These are phyloP conservation scores for Mya arenaria DNA, from an alignment of 1,140 invertebrate genomes.

Conservation along the genomic window DNA sequence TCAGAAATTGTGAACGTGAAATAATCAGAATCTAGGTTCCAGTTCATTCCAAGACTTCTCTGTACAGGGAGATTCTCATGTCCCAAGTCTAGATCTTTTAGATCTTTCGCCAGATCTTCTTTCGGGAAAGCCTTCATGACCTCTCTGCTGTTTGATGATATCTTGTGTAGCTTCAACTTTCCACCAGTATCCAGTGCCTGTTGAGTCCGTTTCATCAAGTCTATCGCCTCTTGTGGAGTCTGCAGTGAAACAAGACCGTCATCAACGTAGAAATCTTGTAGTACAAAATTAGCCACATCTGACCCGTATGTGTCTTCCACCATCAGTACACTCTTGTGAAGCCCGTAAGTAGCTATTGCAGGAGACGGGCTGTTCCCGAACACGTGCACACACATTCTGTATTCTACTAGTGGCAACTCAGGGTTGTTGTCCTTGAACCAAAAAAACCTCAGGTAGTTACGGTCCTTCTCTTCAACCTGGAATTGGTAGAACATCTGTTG, in stretches of 20 bases:
- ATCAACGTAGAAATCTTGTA: constrained; percentile 53
- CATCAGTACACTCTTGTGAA: background rate
- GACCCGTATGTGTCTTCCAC: constrained; percentile 1
- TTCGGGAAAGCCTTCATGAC: constrained; percentile 38
- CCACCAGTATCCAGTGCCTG: background rate
- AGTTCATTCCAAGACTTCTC: constrained; percentile 41
- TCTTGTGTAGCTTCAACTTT: constrained; percentile 49
- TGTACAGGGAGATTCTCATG: constrained; percentile 20
- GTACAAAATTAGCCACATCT: constrained; percentile 8
- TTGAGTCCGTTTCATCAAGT: constrained; percentile 31
- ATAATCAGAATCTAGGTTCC: constrained; percentile 40
- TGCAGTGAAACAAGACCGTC: constrained; percentile 32
- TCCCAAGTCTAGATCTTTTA: constrained; percentile 25
- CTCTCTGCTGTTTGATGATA: constrained; percentile 37
- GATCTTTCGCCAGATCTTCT: constrained; percentile 23
- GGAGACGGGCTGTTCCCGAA: constrained; percentile 39
- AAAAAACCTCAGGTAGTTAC: constrained; percentile 18
- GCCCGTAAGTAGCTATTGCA: constrained; percentile 12
- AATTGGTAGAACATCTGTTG: constrained; percentile 20
- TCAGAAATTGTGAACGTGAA: constrained; percentile 37
- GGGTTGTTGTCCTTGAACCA: constrained; percentile 31
- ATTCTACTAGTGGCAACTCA: background rate
- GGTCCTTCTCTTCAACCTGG: background rate
- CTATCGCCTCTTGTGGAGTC: background rate
- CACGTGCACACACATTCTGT: constrained; percentile 53